Conservation (phyloP, 2,797 vertebrate species). For the Paguma larvata region DNA sequence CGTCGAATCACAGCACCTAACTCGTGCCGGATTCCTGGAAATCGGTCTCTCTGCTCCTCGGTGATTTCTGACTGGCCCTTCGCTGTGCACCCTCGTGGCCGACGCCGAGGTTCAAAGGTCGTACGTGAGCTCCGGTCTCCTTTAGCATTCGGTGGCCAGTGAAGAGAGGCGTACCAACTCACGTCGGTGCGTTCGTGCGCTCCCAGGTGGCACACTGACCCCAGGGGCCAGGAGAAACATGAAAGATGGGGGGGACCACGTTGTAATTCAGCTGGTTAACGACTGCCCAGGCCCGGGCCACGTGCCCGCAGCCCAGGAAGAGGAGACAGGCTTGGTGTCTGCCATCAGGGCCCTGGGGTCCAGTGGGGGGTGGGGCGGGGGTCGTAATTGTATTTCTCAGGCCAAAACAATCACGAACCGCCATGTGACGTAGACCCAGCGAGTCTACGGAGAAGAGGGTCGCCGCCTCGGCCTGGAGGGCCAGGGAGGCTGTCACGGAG, state of each 20-base stretch:
- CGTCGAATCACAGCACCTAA: constrained; percentile 26
- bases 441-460: not conserved
- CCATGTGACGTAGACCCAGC: fast-evolving
- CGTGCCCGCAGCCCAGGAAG: not conserved
- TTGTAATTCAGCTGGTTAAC: not conserved
- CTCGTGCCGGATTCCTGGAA: constrained; percentile 33
- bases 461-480: fast-evolving
- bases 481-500: not conserved
- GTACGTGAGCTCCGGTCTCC: not conserved
- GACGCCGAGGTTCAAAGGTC: not conserved
- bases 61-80: not conserved
- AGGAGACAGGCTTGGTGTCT: fast-evolving
- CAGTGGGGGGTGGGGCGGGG: not conserved
- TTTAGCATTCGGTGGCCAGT: not conserved
- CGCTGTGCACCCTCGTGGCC: not conserved
- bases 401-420: not conserved
- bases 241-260: not conserved
- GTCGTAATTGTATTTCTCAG: fast-evolving
- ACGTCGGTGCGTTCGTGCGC: fast-evolving
- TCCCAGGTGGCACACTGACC: fast-evolving
- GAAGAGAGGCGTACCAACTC: not conserved
- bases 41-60: not conserved
- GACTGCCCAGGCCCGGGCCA: not conserved
- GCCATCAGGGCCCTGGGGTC: too few relatives aligned
- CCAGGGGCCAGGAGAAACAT: fast-evolving